Evolutionary conservation across 2,113 vertebrate genomes (phyloP), one percentile per base, ranked within the genome.

Genomic region (Urocolius indicus): DNA sequence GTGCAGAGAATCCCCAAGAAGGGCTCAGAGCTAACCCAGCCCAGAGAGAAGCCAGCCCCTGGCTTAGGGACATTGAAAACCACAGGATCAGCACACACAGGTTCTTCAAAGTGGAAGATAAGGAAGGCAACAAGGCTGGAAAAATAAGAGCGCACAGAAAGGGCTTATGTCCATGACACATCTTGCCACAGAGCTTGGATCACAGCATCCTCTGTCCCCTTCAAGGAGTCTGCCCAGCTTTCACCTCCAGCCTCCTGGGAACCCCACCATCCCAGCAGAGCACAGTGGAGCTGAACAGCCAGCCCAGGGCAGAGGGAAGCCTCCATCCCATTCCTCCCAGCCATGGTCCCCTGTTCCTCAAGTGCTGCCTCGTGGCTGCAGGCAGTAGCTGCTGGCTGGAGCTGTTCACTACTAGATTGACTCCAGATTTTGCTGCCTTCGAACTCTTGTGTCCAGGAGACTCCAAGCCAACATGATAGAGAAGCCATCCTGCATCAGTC

Each of bases 331-430:
- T 6, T n/a, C 8, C 49, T 61, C 7, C 29, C 48, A 55, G 21
- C 1, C 30, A 29, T 13, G 59, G 38, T 6, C 9, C 51, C 29
- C 30, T 29, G 17, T 58, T 36, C 13, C 49, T 5, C 38, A 41
- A 10, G 0, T 49, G 38, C 38, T 79, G 52, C 13, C 43, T 29
- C 0, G 0, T 0, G 2, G 49, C 34, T 59, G 49, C 58, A 79
- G 54, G 54, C 15, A 3, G 26, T 29, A 79, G 58, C n/a, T 82
- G 74, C 62, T 91, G 49, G 30, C 36, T 66, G 58, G 54, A 78
- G 36, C 20, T 62, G 12, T 54, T 48, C 54, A 10, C 34, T 24
- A 16, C 32, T 73, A 4, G 0, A 30, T 26, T 9, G 1, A 9
- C 45, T 72, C 32, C 23, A 63, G 41, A 72, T 88, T 83, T 86